Percentiles rank a stretch among this genome's conserved stretches.
Conservation (phyloP, 2,797 vertebrate species). For the Onychomys arenicola region DNA sequence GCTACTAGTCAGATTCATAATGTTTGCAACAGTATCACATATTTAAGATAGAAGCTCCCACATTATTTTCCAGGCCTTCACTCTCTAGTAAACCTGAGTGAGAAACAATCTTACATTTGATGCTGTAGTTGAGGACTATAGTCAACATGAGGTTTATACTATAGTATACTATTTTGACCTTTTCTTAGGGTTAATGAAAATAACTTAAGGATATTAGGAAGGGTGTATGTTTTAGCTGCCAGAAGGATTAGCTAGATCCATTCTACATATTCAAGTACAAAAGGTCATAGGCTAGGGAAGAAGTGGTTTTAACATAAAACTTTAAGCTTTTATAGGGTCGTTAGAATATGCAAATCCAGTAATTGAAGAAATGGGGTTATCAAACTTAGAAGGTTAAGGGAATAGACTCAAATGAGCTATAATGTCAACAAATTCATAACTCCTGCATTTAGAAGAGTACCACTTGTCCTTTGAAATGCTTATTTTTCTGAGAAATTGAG, state of each 20-base stretch:
- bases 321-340: slow-evolving; percentile 55
- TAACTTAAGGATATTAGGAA: slow-evolving; percentile 27
- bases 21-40: background rate
- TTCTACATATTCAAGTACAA: slow-evolving; percentile 70
- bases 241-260: slow-evolving; percentile 53
- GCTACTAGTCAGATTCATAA: background rate
- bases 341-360: slow-evolving; percentile 72
- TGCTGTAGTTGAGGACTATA: background rate
- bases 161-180: slow-evolving; percentile 22
- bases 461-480: slow-evolving; percentile 66
- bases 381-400: slow-evolving; percentile 67
- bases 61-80: slow-evolving; percentile 19
- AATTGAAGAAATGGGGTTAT: slow-evolving; percentile 69
- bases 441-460: slow-evolving; percentile 26
- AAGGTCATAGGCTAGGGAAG: slow-evolving; percentile 63
- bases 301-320: slow-evolving; percentile 65
- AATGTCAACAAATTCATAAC: slow-evolving; percentile 70
- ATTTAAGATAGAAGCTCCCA: background rate
- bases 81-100: background rate
- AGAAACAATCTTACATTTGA: slow-evolving; percentile 49
- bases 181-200: slow-evolving; percentile 68
- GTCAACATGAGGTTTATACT: background rate
- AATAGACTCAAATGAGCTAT: slow-evolving; percentile 50
- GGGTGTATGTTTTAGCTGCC: slow-evolving; percentile 50
- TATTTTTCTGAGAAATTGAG: slow-evolving; percentile 55